Percentiles rank a stretch among this genome's conserved stretches.
phyloP scores from a whole-genome alignment of 1,140 invertebrate species.

The Mactra quadrangularis region DNA sequence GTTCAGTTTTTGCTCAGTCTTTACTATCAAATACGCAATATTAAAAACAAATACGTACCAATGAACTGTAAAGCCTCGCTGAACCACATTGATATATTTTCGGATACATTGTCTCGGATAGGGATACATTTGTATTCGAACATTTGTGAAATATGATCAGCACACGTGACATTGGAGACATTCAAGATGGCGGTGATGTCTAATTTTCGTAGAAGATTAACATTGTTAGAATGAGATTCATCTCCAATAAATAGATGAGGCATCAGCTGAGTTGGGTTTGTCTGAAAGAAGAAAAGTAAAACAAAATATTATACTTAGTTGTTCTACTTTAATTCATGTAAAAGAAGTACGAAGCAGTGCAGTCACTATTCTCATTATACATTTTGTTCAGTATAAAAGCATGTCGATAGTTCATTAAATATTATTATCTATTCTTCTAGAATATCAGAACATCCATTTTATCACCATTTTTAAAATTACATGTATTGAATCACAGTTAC shows the following conservation, averaged over 20 bases:
- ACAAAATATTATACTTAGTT: no score
- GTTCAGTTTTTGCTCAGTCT: no score
- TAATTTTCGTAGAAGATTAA: conserved; percentile 77
- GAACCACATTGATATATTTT: conserved; percentile 82
- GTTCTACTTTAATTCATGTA: no score
- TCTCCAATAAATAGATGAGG: conserved; percentile 83
- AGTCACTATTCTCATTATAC: no score
- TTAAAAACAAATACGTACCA: conserved; percentile 73
- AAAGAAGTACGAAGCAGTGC: no score
- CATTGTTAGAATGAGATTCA: conserved; percentile 79
- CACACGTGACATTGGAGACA: conserved; percentile 80
- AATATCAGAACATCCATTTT: no score
- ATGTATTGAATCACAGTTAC: no score
- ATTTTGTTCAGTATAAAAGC: no score
- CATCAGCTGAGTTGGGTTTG: conserved; percentile 82
- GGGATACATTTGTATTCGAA: conserved; percentile 83
- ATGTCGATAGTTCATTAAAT: no score
- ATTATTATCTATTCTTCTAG: no score
- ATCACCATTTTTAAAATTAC: no score
- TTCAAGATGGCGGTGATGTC: conserved; percentile 84
- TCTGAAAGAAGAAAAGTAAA: conserved; percentile 30
- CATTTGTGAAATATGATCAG: conserved; percentile 79
- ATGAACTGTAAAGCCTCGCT: conserved; percentile 83
- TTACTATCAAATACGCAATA: no score
- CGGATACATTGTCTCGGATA: conserved; percentile 81